Base-by-base conservation (phyloP, 2,113 vertebrate species). In the Ophthalmolycus amberensis region DNA sequence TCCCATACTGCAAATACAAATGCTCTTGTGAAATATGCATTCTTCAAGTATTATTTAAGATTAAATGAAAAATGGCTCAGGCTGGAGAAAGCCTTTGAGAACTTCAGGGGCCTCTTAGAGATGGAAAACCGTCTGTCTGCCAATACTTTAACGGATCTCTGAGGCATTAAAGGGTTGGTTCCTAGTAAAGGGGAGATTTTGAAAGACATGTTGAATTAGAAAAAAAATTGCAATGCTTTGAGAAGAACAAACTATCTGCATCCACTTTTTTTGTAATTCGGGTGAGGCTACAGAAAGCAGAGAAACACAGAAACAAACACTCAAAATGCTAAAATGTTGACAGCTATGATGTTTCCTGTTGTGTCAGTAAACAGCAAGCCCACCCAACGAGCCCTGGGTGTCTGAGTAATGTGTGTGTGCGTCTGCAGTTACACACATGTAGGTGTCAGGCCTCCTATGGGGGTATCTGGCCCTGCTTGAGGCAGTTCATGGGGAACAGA, bases 291-390 rank as follows among this genome's bases (percentile, higher is more conserved):
- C 48, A 64, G 50, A 58, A 4, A 71, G 15, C 25, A 20, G 20
- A 15, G 5, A 78, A 34, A 77, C 9, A 25, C 22, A 76, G 20
- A 82, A 72, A 82, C 44, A 75, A 84, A 84, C 74, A 82, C 73
- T 68, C 58, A 67, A 59, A 85, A 84, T 56, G 56, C 32, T 68
- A 77, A 83, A 60, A 82, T 80, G 81, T 88, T 90, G 83, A 83
- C 82, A 88, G 75, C 25, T 44, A 1, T 74, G 79, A 85, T 77
- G 48, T 74, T 89, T 92, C 83, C 87, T 93, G 91, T 90, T 92
- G 85, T 91, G 46, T 89, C 54, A 88, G 75, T 84, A 88, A 94
- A 92, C 84, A 87, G 77, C 44, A 32, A 72, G 93, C 87, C 91
- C 90, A 93, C 90, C 92, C 92, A 91, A 46, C 79, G 50, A 29